phyloP scores from a whole-genome alignment of 2,888 invertebrate genomes.

The Eumacrocentrus americanus region DNA sequence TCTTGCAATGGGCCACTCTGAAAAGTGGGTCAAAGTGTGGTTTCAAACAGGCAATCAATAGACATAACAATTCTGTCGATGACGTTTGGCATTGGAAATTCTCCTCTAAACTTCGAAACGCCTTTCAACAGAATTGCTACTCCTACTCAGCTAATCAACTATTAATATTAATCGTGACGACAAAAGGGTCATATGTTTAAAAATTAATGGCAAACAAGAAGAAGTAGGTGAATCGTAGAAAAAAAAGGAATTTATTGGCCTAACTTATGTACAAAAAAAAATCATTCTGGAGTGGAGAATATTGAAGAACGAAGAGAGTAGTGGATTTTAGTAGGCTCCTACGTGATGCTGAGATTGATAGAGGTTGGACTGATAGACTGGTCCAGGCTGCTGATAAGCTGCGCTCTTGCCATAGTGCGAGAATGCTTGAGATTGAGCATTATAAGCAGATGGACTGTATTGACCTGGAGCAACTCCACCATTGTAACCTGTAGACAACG shows the following conservation, averaged over 20 bases:
- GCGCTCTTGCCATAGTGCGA: slow-evolving; percentile 42
- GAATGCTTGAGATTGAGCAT: slow-evolving; percentile 41
- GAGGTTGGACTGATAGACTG: slow-evolving; percentile 48
- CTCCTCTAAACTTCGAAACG: too few species aligned
- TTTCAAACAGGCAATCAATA: not conserved
- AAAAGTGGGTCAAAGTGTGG: slow-evolving; percentile 17
- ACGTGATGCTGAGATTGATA: slow-evolving; percentile 50
- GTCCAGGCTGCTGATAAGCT: slow-evolving; percentile 35
- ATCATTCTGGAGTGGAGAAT: slow-evolving; percentile 6
- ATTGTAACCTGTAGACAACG: slow-evolving; percentile 40
- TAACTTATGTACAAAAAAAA: slow-evolving; percentile 56
- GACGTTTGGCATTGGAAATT: slow-evolving; percentile 1
- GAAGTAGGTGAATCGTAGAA: slow-evolving; percentile 31
- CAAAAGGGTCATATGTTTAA: not conserved
- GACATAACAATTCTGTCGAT: not conserved
- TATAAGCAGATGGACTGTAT: slow-evolving; percentile 39
- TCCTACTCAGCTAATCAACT: too few species aligned
- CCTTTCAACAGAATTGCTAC: too few species aligned
- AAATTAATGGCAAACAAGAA: not conserved
- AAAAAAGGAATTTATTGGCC: slow-evolving; percentile 57
- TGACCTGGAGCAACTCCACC: slow-evolving; percentile 31
- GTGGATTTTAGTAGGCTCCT: slow-evolving; percentile 42
- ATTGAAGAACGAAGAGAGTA: too few species aligned
- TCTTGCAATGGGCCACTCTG: not conserved
- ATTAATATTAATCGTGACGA: too few species aligned